Evolutionary conservation across 1,140 invertebrate species (phyloP).

Genomic region (Pararge aegeria): DNA sequence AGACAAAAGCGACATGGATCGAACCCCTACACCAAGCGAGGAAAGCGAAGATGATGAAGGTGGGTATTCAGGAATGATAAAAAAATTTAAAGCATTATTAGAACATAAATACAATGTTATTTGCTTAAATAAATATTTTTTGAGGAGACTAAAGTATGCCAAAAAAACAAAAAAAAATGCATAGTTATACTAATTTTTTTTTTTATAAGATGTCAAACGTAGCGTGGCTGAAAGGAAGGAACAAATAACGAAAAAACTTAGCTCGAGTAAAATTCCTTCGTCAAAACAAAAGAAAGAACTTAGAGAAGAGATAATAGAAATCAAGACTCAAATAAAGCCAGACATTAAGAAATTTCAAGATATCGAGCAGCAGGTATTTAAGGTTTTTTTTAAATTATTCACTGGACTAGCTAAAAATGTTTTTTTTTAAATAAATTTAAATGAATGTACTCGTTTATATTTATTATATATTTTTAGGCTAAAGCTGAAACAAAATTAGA

Average conservation of each 20-base stretch:
- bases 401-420: too few species aligned
- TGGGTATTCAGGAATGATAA: conserved; percentile 20
- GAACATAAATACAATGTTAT: too few species aligned
- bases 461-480: conserved; percentile 41
- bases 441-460: too few species aligned
- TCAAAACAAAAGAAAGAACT: conserved; percentile 85
- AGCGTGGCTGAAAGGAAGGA: conserved; percentile 85
- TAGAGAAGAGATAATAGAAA: conserved; percentile 84
- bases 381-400: too few species aligned
- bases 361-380: conserved; percentile 70
- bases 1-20: conserved; percentile 74
- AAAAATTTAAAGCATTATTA: not conserved
- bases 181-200: conserved; percentile 2
- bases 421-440: too few species aligned
- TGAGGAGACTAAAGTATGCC: too few species aligned
- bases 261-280: conserved; percentile 83
- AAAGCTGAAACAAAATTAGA: conserved; percentile 66
- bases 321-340: conserved; percentile 83
- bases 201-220: conserved; percentile 78
- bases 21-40: conserved; percentile 78
- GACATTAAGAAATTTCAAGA: conserved; percentile 78
- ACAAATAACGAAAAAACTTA: conserved; percentile 85
- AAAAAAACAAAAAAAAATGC: too few species aligned
- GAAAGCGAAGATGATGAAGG: conserved; percentile 83
- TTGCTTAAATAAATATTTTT: too few species aligned